Conservation (phyloP, 2,888 invertebrate species). For the Ditylenchus weischeri region DNA sequence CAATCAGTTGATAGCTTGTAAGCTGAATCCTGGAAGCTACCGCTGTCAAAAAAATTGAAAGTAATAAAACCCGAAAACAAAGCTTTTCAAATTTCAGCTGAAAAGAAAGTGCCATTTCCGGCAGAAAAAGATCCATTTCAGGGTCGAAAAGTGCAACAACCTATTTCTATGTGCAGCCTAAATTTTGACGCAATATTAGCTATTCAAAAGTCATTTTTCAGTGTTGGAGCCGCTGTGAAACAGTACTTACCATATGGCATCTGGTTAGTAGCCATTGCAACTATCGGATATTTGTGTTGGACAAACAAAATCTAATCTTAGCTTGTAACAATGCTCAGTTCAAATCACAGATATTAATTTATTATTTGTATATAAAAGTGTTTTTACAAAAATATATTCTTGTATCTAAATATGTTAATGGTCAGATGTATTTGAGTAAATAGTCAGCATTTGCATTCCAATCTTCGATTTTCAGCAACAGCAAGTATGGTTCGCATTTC, state of each 20-base stretch:
- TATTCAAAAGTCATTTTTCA: conserved; percentile 12
- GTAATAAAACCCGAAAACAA: too few relatives aligned
- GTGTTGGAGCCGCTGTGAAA: conserved; percentile 28
- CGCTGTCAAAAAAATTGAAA: too few relatives aligned
- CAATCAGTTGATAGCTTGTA: too few relatives aligned
- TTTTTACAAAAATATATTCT: not conserved
- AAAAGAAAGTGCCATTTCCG: too few relatives aligned
- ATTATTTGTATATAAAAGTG: conserved; percentile 9
- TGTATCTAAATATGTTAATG: not conserved
- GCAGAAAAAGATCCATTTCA: too few relatives aligned
- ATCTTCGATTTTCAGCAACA: too few relatives aligned
- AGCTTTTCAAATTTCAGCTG: too few relatives aligned
- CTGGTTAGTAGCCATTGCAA: conserved; percentile 22
- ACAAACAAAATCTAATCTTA: too few relatives aligned
- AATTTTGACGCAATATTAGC: not conserved
- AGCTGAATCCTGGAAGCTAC: too few relatives aligned
- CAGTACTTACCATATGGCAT: conserved; percentile 38
- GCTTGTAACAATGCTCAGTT: not conserved
- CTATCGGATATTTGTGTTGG: not conserved
- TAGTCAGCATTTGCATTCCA: too few relatives aligned
- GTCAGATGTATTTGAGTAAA: not conserved
- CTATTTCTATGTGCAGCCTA: not conserved
- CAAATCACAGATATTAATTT: conserved; percentile 15
- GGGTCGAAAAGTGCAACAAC: too few relatives aligned
- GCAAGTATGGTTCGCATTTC: conserved; percentile 74